phyloP scores from a whole-genome alignment of 2,888 invertebrate genomes.

The Nemoura dubitans region DNA sequence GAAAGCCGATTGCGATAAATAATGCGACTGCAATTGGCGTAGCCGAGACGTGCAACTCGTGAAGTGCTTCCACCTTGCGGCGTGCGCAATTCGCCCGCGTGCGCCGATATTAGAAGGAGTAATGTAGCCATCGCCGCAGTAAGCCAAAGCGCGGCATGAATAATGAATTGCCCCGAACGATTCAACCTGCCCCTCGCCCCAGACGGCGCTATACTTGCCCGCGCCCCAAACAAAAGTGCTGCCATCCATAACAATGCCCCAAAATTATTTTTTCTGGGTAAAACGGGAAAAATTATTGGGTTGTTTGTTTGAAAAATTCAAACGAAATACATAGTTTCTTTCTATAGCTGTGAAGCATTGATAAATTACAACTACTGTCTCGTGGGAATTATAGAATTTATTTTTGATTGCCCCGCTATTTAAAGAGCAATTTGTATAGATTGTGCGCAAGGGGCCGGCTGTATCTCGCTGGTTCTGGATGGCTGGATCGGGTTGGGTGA shows the following conservation, averaged over 20 bases:
- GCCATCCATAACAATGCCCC: constrained; percentile 18
- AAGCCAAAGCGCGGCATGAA: constrained; percentile 2
- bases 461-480: neutral
- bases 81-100: neutral
- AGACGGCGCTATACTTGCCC: neutral
- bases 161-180: constrained; percentile 7
- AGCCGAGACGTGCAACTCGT: neutral
- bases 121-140: constrained; percentile 27
- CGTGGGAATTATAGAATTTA: constrained; percentile 14
- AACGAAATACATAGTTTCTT: neutral
- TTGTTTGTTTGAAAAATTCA: constrained; percentile 12
- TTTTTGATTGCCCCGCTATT: neutral
- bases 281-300: constrained; percentile 7
- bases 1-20: neutral
- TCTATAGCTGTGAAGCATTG: constrained; percentile 15
- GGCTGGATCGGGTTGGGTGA: neutral
- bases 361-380: constrained; percentile 4
- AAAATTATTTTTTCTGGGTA: neutral
- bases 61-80: neutral
- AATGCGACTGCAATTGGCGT: neutral
- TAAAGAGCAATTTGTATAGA: constrained; percentile 17
- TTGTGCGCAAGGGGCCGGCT: neutral
- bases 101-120: neutral
- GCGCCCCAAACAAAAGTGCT: neutral
- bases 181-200: neutral